Conservation (phyloP, 2,888 invertebrate genomes). For the Pammene aurita region DNA sequence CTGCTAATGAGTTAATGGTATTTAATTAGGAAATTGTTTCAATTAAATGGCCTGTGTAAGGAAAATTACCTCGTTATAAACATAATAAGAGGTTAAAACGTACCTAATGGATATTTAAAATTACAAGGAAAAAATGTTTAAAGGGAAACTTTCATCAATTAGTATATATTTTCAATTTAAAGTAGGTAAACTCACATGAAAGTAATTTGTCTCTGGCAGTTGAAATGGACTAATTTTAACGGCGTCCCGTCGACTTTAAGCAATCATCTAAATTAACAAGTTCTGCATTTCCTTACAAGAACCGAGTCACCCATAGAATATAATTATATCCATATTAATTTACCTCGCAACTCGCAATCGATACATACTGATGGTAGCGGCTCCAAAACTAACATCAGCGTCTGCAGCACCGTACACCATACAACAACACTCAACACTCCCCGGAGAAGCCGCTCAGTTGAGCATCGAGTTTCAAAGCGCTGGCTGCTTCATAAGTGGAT, state of each 20-base stretch:
- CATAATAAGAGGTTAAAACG: background rate
- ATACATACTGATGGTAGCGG: background rate
- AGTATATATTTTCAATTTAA: background rate
- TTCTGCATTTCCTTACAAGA: too few species aligned
- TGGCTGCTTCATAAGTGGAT: conserved; percentile 71
- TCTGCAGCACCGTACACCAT: background rate
- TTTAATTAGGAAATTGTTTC: background rate
- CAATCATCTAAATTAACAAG: too few species aligned
- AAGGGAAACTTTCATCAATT: background rate
- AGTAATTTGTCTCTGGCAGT: too few species aligned
- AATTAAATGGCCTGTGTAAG: background rate
- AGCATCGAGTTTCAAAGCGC: conserved; percentile 70
- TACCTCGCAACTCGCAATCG: background rate
- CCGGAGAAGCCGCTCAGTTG: conserved; percentile 51
- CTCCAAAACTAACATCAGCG: background rate
- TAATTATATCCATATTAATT: background rate
- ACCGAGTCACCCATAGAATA: too few species aligned
- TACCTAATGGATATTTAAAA: background rate
- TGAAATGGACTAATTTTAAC: too few species aligned
- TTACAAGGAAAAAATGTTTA: background rate
- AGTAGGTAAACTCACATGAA: too few species aligned
- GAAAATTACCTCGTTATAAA: conserved; percentile 1
- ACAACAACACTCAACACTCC: conserved; percentile 11
- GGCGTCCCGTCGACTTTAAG: too few species aligned
- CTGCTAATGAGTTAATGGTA: background rate